phyloP scores from a whole-genome alignment of 2,888 invertebrate species.

The Tanypteryx hageni region DNA sequence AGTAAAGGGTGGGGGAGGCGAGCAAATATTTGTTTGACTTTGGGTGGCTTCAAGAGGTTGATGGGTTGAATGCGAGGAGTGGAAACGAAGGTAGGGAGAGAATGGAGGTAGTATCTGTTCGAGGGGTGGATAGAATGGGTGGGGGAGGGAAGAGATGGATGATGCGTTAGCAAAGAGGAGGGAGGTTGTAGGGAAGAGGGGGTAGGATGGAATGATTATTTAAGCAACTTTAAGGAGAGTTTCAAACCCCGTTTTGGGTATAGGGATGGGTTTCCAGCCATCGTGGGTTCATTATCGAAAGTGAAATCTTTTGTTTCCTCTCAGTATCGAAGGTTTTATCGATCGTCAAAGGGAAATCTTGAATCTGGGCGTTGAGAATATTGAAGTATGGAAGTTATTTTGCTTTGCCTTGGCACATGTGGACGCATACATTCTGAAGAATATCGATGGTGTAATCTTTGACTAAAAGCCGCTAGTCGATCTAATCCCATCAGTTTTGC shows the following conservation, averaged over 20 bases:
- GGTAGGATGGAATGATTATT: neutral
- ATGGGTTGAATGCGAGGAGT: neutral
- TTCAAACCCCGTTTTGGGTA: neutral
- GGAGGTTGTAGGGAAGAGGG: too few species aligned
- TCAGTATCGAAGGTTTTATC: neutral
- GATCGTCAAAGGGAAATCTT: neutral
- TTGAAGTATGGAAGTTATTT: too few species aligned
- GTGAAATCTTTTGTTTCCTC: constrained; percentile 23
- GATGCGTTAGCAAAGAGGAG: neutral
- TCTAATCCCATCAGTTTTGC: too few species aligned
- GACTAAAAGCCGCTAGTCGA: too few species aligned
- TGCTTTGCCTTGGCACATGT: too few species aligned
- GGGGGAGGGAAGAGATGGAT: neutral
- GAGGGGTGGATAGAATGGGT: neutral
- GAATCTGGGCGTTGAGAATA: too few species aligned
- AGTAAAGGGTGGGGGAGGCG: neutral
- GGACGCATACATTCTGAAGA: too few species aligned
- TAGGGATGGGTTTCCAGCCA: neutral
- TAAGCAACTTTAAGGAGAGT: neutral
- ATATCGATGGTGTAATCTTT: too few species aligned
- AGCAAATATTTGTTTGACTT: constrained; percentile 22
- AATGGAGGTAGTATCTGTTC: neutral
- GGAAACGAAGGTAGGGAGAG: neutral
- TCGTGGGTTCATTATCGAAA: constrained; percentile 19
- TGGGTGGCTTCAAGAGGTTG: neutral